phyloP scores from a whole-genome alignment of 2,797 vertebrate species.

The Adelosebastes latens region DNA sequence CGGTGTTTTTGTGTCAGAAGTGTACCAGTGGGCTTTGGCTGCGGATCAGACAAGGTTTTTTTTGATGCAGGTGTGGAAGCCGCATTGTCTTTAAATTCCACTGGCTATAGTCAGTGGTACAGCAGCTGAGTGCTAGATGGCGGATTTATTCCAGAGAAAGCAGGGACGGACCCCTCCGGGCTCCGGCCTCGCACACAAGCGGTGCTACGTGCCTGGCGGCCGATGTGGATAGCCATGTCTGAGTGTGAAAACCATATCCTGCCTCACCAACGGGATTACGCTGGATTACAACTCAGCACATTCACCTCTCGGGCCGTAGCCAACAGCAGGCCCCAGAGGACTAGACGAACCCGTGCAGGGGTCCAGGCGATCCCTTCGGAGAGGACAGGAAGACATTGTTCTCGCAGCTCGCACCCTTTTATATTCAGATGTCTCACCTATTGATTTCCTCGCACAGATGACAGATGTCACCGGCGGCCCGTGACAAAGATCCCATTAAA shows the following conservation, averaged over 20 bases:
- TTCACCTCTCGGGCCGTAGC: constrained; percentile 76
- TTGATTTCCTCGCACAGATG: constrained; percentile 73
- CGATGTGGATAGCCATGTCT: constrained; percentile 63
- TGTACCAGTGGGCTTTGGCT: constrained; percentile 45
- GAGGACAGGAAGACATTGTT: constrained; percentile 44
- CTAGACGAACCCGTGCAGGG: constrained; percentile 44
- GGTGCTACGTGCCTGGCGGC: constrained; percentile 60
- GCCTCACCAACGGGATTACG: constrained; percentile 83
- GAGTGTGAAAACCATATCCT: constrained; percentile 78
- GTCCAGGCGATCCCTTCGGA: constrained; percentile 27
- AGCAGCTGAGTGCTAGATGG: constrained; percentile 19
- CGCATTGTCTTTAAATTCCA: constrained; percentile 65
- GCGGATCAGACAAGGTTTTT: constrained; percentile 44
- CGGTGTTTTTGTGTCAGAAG: not conserved
- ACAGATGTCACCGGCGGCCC: constrained; percentile 69
- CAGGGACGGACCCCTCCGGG: constrained; percentile 39
- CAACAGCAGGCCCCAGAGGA: constrained; percentile 60
- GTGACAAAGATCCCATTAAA: constrained; percentile 74
- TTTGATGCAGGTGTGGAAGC: constrained; percentile 47
- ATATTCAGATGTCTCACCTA: constrained; percentile 73
- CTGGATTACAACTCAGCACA: constrained; percentile 85
- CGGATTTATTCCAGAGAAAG: constrained; percentile 41
- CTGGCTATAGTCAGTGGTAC: constrained; percentile 33
- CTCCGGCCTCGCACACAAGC: constrained; percentile 47
- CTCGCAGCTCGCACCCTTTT: constrained; percentile 47